These are phyloP conservation scores for Drosophila jambulina DNA, from an alignment of 1,140 invertebrate species.

Conservation along the genomic window DNA sequence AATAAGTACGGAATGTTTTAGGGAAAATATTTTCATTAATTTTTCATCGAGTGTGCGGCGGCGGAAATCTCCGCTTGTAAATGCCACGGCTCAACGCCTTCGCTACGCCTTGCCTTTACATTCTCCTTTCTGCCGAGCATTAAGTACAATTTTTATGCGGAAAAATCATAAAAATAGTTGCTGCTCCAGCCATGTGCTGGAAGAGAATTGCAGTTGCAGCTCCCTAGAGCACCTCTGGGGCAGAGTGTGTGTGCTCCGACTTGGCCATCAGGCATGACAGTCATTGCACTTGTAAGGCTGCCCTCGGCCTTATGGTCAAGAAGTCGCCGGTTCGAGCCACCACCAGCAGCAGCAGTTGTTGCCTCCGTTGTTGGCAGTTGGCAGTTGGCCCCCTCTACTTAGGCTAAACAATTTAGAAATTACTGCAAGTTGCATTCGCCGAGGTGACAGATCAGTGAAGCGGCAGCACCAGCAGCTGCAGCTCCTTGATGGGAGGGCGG, in stretches of 20 bases:
- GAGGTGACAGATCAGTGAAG: slow-evolving; percentile 29
- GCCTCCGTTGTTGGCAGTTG: slow-evolving; percentile 1
- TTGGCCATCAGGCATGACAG: slow-evolving; percentile 55
- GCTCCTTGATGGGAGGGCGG: slow-evolving; percentile 23
- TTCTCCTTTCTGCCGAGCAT: background rate
- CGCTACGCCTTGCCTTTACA: slow-evolving; percentile 5
- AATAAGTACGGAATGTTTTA: slow-evolving; percentile 19
- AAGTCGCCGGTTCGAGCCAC: slow-evolving; percentile 8
- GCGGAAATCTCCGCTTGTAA: slow-evolving; percentile 71
- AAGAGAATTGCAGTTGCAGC: background rate
- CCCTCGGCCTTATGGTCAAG: slow-evolving; percentile 39
- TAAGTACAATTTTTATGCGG: slow-evolving; percentile 53
- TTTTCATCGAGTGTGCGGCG: slow-evolving; percentile 27
- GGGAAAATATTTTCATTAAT: slow-evolving; percentile 49
- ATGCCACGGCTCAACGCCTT: slow-evolving; percentile 57
- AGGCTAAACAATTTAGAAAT: slow-evolving; percentile 60
- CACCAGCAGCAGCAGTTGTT: slow-evolving; percentile 1
- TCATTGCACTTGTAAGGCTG: slow-evolving; percentile 73
- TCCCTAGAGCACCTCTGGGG: slow-evolving; percentile 4
- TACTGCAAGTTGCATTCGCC: slow-evolving; percentile 28
- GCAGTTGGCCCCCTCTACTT: slow-evolving; percentile 7
- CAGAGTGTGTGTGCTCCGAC: slow-evolving; percentile 8
- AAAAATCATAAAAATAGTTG: slow-evolving; percentile 77
- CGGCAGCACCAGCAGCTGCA: slow-evolving; percentile 30
- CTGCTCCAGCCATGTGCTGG: slow-evolving; percentile 47